Conservation (phyloP, 2,797 vertebrate genomes). For the Poecilia velifera region DNA sequence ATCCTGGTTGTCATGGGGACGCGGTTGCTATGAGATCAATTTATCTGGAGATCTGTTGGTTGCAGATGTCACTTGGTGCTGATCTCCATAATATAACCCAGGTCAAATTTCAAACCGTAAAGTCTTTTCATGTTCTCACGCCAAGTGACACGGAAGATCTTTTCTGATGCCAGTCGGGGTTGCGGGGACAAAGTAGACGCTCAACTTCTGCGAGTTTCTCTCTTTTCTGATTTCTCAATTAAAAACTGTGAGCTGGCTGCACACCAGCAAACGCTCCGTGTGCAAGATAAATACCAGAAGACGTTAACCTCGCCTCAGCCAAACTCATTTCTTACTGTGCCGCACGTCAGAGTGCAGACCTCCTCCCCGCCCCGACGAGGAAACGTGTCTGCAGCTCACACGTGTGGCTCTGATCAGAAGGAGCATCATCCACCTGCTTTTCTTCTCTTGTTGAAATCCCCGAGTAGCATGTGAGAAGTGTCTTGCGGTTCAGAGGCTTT, state of each 20-base stretch:
- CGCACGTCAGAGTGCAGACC: constrained; percentile 12
- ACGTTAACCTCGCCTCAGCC: constrained; percentile 19
- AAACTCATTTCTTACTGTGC: constrained; percentile 22
- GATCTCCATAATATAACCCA: constrained; percentile 61
- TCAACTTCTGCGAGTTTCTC: neutral
- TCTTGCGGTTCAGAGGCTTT: constrained; percentile 38
- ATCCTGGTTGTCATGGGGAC: constrained; percentile 76
- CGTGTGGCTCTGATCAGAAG: constrained; percentile 37
- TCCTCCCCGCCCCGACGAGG: constrained; percentile 20
- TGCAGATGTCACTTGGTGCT: constrained; percentile 73
- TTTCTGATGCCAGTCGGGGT: neutral
- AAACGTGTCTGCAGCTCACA: constrained; percentile 49
- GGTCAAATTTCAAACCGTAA: constrained; percentile 59
- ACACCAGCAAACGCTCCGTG: neutral
- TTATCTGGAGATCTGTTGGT: constrained; percentile 76
- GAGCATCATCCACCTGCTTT: constrained; percentile 39
- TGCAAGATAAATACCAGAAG: constrained; percentile 35
- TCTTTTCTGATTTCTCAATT: neutral
- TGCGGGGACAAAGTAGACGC: neutral
- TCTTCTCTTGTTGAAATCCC: constrained; percentile 28
- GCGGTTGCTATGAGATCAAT: constrained; percentile 83
- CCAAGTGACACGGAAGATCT: neutral
- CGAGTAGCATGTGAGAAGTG: constrained; percentile 39
- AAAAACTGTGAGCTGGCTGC: constrained; percentile 11
- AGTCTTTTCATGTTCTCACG: constrained; percentile 16